These are phyloP conservation scores for Chrysopa pallens DNA, from an alignment of 1,140 invertebrate species.

Conservation along the genomic window DNA sequence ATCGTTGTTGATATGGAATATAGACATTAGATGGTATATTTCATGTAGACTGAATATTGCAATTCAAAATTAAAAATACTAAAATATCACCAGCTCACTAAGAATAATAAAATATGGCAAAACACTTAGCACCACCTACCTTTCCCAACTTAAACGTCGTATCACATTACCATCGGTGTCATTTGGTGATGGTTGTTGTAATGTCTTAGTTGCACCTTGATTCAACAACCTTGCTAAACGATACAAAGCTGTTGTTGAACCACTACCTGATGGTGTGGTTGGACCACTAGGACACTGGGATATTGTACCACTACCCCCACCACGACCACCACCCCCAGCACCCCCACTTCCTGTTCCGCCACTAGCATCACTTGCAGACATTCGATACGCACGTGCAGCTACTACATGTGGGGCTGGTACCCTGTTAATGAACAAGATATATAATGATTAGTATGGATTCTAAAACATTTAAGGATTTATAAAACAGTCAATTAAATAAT, in stretches of 20 bases:
- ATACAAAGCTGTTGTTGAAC: slow-evolving; percentile 34
- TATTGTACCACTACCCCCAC: too few species aligned
- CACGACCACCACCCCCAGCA: too few species aligned
- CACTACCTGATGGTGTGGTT: slow-evolving; percentile 5
- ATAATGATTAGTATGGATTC: too few species aligned
- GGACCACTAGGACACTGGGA: slow-evolving; percentile 9
- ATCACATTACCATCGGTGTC: slow-evolving; percentile 30
- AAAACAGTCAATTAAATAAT: too few species aligned
- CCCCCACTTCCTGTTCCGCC: slow-evolving; percentile 7
- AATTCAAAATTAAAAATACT: too few species aligned
- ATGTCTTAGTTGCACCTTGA: slow-evolving; percentile 27
- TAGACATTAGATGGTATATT: too few species aligned
- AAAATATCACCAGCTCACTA: too few species aligned
- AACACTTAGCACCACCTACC: slow-evolving; percentile 26
- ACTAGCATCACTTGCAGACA: slow-evolving; percentile 24
- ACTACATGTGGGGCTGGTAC: slow-evolving; percentile 38
- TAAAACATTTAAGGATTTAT: too few species aligned
- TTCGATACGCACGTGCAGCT: slow-evolving; percentile 30
- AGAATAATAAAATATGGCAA: too few species aligned
- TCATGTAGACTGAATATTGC: too few species aligned
- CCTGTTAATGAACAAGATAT: slow-evolving; percentile 19
- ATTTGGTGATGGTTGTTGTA: slow-evolving; percentile 15
- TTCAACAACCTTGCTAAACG: slow-evolving; percentile 49
- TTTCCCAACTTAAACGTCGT: slow-evolving; percentile 59
- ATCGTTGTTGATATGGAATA: too few species aligned